Base-by-base conservation (phyloP, 2,888 invertebrate genomes). In the Eupithecia centaureata region DNA sequence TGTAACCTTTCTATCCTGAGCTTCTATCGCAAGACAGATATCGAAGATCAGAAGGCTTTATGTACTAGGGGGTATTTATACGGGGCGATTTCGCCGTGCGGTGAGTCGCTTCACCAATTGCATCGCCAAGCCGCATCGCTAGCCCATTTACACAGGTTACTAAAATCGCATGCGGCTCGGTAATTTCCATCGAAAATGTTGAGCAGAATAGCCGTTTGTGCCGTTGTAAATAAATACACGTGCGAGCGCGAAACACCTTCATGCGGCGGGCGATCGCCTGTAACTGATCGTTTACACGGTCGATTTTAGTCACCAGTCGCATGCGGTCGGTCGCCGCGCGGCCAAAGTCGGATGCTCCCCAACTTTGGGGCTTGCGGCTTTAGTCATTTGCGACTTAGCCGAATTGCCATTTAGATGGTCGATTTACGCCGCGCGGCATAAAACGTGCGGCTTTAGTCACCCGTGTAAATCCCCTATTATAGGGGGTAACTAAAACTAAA, bases 231-330 rank as follows among this genome's bases (percentile, higher is more conserved):
- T n/a, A n/a, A n/a, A n/a, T n/a, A n/a, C n/a, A n/a, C n/a, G n/a
- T n/a, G n/a, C n/a, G n/a, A n/a, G n/a, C n/a, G n/a, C n/a, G n/a
- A n/a, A n/a, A n/a, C n/a, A n/a, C 65, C 69, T 61, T 61, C 68
- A 67, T 73, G 68, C 61, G 61, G 68, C 71, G 69, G 67, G 72
- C 69, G 75, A 73, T 73, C 72, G 72, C 68, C 73, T 71, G 68
- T 68, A 72, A 70, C 70, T 71, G 72, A 75, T 68, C 64, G 68
- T 73, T 71, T 72, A 73, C 73, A 72, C 67, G 67, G 69, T 68
- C 64, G 70, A 70, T 27, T 71, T 70, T 64, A 67, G n/a, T 61
- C 65, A 65, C 22, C 86, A 95, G 94, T 94, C 33, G 15, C 32
- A 5, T 61, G 18, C 65, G 47, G 79, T 77, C 77, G 76, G 76